Base-by-base conservation (phyloP, 1,140 invertebrate species). In the Halictus rubicundus region DNA sequence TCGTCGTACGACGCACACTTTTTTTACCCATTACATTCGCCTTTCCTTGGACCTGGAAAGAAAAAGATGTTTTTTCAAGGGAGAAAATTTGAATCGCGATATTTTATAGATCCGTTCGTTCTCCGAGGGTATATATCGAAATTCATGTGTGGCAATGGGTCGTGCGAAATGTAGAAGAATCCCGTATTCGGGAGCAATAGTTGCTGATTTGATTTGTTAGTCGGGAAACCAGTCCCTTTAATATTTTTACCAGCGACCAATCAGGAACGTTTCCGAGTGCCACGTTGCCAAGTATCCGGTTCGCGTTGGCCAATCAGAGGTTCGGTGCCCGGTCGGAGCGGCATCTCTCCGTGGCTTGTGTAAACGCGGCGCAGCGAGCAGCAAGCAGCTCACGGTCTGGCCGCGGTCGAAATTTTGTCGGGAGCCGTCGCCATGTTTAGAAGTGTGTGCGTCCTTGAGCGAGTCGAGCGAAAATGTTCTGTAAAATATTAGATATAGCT, bases 371-470 rank as follows among this genome's bases (percentile, higher is more conserved):
- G 5, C 1, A 32, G 32, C 32, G 54, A 68, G 71, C 59, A 83
- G 69, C 72, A 21, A 76, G 78, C 70, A 78, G 76, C 65, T 63
- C 61, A 61, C 74, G 85, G 68, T 78, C 75, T 65, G 76, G 70
- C 60, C 81, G 77, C 77, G 80, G 82, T 75, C 52, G 82, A 86
- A 82, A 88, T 87, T 57, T 89, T 85, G 74, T 87, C 70, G 84
- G 78, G 85, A 89, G 77, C 85, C 87, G 92, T 94, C 94, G 94
- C 94, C 94, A 95, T 95, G 94, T 94, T 94, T 93, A 91, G 91
- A 91, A 92, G 92, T 90, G 90, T 89, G 90, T 91, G 91, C 91
- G 94, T 94, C 93, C 93, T 94, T 94, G 92, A 92, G 91, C 89
- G 90, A 92, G 91, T 89, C 91, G 90, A 86, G 89, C 90, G 75